Base-by-base conservation (phyloP, 2,888 invertebrate species). In the Drosophila robusta region DNA sequence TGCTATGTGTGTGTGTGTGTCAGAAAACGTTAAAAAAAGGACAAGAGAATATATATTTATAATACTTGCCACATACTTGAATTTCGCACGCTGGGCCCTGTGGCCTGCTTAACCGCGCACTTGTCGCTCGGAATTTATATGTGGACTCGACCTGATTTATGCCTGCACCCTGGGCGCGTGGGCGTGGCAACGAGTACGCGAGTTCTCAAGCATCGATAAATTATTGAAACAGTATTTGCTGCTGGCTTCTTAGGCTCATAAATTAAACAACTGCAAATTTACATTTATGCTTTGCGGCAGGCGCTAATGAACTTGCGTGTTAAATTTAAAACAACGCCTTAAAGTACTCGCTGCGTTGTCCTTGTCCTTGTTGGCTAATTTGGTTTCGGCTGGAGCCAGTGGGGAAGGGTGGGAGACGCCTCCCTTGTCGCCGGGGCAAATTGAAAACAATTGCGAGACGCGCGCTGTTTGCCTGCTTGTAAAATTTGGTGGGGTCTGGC, bases 91-190 rank as follows among this genome's bases (percentile, higher is more conserved):
- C 50, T 60, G 46, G 51, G 24, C 42, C 39, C 54, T 63, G 49
- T 57, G 18, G 42, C 32, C 54, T 60, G 70, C 45, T 77, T 61
- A 77, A 78, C 62, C 60, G 73, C 64, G 67, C 87, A 76, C 80
- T 82, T 82, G 80, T 72, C 80, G 74, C 58, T 34, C 39, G 50
- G 57, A 71, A 83, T 84, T 83, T 84, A 87, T 82, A 70, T 70
- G 67, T 44, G 58, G 52, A 58, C 68, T 64, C 64, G 52, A 14
- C 24, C 46, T 75, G 84, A 84, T 87, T 84, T 84, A 84, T 87
- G 54, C 47, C 22, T 11, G 44, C n/a, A 16, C 32, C 29, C 36
- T 16, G 32, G 54, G 54, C 14, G 54, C 24, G 56, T 65, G 68
- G 81, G 79, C 49, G 81, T 74, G 85, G 70, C 72, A 47, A 26